Evolutionary conservation across 2,888 invertebrate species (phyloP), one percentile per base, ranked within the genome.

Genomic region (Philopedon plagiatum): DNA sequence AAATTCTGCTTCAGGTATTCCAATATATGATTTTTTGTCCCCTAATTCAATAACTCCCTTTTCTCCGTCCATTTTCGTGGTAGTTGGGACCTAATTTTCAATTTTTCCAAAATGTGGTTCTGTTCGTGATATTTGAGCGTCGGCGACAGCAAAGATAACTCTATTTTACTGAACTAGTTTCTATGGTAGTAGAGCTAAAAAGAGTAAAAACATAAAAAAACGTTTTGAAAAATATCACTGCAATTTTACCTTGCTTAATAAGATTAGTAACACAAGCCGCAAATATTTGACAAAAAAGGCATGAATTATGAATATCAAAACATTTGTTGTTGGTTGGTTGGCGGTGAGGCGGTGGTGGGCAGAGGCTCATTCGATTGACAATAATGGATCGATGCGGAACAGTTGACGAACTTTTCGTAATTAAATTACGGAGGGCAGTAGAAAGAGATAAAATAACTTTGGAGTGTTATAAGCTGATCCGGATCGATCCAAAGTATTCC

Each of bases 1-100:
- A 89, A 96, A 96, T 79, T 91, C 90, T 41, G 95, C 95, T 87
- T 94, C 93, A 49, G 96, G 96, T 82, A 96, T 95, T 76, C 95
- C 95, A 62, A 94, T 93, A 85, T 91, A 94, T 0, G 94, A 91
- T 81, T 89, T 89, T 77, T 83, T 84, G 71, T 85, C 85, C 26
- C 82, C 84, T 72, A 84, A 77, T 57, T 83, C 82, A 34, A 63
- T 62, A 26, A 56, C 68, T 41, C 72, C 73, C 49, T 74, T 76
- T 44, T 75, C 63, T 9, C 23, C 39, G 51, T 75, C 77, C 78
- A 78, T 78, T 64, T 61, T 75, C 54, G 1, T 29, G 29, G 29
- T 54, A 54, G 1, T 54, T 9, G 18, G 13, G 15, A 1, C 9
- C 32, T 29, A 9, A 18, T 29, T 29, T 26, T 5, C 1, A 32